phyloP scores from a whole-genome alignment of 2,797 vertebrate species.

The Triplophysa yarkandensis region DNA sequence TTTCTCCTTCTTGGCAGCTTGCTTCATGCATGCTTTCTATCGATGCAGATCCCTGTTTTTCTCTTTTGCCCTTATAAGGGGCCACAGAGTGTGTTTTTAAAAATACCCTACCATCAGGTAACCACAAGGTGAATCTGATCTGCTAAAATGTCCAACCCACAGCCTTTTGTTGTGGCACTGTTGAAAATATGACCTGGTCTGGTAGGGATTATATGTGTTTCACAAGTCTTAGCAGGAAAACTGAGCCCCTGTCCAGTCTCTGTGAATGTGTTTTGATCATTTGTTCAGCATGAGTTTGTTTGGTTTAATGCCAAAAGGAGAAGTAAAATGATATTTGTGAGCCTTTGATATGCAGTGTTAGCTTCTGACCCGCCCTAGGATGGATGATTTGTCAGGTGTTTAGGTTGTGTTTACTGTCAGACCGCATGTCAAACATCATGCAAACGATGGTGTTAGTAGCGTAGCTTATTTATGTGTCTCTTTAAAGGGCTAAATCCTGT shows the following conservation, averaged over 20 bases:
- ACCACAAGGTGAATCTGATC: constrained; percentile 25
- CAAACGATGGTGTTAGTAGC: background rate
- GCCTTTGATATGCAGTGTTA: constrained; percentile 1
- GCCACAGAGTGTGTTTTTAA: constrained; percentile 18
- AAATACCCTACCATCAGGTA: constrained; percentile 29
- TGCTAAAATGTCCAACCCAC: constrained; percentile 28
- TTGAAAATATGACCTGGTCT: background rate
- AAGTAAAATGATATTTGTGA: constrained; percentile 5
- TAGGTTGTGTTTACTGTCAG: background rate
- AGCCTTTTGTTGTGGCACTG: constrained; percentile 9
- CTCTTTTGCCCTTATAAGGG: constrained; percentile 57
- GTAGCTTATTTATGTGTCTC: constrained; percentile 7
- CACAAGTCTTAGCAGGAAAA: constrained; percentile 7
- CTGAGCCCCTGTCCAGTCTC: background rate
- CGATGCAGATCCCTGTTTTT: constrained; percentile 46
- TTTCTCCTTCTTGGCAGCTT: constrained; percentile 51
- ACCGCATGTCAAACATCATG: background rate
- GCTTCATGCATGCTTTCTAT: constrained; percentile 45
- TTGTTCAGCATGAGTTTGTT: constrained; percentile 3
- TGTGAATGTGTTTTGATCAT: constrained; percentile 10
- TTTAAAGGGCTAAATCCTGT: constrained; percentile 40
- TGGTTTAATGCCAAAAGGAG: background rate
- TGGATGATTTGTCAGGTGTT: background rate
- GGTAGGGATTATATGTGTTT: constrained; percentile 7
- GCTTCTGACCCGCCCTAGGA: background rate